Base-by-base conservation (phyloP, 2,113 vertebrate genomes). In the Thunnus thynnus region DNA sequence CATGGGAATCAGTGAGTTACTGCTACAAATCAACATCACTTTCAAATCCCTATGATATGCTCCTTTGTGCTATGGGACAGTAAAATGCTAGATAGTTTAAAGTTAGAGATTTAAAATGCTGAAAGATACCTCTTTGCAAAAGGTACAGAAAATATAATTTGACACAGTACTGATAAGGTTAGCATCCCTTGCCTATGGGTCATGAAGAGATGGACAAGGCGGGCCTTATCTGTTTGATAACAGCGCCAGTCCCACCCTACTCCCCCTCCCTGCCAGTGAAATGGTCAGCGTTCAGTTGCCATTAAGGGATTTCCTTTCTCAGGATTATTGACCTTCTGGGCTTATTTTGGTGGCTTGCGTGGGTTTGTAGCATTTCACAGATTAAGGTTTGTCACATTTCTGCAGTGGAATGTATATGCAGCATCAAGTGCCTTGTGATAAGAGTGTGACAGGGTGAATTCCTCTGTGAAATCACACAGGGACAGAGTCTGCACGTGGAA, bases 301-400 rank as follows among this genome's bases (percentile, higher is more conserved):
- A 91, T 94, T 89, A 87, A 86, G 86, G 86, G 91, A 91, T 91
- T 92, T 90, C 81, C 85, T 83, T 72, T 75, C 63, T 82, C 64
- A 60, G 82, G 86, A 92, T 92, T 90, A 92, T 88, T 89, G 88
- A 90, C 91, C 80, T 76, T 89, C 57, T 79, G 78, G 78, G 51
- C 76, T 92, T 90, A 72, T 86, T 92, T 88, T 62, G 57, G 65
- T 64, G 75, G 78, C 55, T 66, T 83, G 67, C 68, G 18, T 76
- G 70, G 80, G 84, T 91, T 87, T 86, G 75, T 66, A 65, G 76
- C 80, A 48, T 91, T 91, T 91, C 84, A 72, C 85, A 81, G 81
- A 57, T 86, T 84, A 72, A 46, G n/a, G 56, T 80, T 85, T 66
- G 72, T 86, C 87, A 86, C 72, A 82, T 85, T 72, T 85, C 67